A percentile compares a stretch with the other conserved stretches of the same genome.
phyloP scores from a whole-genome alignment of 2,113 vertebrate species.

The cat (Felis catus) region DNA sequence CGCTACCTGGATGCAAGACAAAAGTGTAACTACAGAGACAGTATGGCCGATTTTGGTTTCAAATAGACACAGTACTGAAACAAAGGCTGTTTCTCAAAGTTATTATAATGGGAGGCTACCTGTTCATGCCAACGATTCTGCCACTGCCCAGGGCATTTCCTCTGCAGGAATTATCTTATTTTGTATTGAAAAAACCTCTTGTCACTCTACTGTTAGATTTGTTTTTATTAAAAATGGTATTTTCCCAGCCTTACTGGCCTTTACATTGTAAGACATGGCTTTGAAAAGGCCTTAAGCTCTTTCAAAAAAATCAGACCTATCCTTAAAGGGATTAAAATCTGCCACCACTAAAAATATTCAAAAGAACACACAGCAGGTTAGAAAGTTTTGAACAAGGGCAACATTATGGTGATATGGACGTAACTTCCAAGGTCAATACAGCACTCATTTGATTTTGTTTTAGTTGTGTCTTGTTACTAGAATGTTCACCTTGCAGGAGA shows the following conservation, averaged over 20 bases:
- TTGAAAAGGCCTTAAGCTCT: background rate
- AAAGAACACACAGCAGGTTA: background rate
- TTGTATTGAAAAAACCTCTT: background rate
- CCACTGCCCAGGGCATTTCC: background rate
- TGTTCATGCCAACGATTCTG: background rate
- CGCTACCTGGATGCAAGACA: background rate
- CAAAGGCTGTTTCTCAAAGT: background rate
- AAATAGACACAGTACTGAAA: background rate
- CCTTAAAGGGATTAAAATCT: background rate
- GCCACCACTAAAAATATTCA: background rate
- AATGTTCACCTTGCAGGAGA: background rate
- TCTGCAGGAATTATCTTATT: background rate
- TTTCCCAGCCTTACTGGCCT: background rate
- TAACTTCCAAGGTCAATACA: background rate
- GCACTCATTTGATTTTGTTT: background rate
- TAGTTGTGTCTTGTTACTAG: background rate
- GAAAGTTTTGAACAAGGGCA: background rate
- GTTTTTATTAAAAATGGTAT: slow-evolving; percentile 42
- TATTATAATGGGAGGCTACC: background rate
- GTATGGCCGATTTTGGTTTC: background rate
- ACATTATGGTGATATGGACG: background rate
- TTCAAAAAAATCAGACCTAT: background rate
- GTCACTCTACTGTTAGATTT: background rate
- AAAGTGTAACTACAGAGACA: background rate
- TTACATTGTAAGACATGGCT: background rate